Percentiles rank a stretch among this genome's conserved stretches.
These are phyloP conservation scores for Danaus chrysippus DNA, from an alignment of 2,888 invertebrate genomes.

Conservation along the genomic window DNA sequence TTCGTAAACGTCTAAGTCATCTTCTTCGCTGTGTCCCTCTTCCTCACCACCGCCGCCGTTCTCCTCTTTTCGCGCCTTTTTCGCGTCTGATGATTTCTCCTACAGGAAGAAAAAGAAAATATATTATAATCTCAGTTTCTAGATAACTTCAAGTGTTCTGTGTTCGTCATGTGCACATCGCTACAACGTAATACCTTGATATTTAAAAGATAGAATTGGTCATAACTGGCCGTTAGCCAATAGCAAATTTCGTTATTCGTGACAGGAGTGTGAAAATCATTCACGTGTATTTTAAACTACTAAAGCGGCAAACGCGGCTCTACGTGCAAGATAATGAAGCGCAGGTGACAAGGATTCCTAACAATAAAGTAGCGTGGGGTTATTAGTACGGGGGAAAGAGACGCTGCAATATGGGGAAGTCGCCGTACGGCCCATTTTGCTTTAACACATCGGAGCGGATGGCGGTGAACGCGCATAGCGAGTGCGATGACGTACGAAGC, in stretches of 20 bases:
- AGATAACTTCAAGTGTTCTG: conserved; percentile 1
- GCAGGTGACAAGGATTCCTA: conserved; percentile 71
- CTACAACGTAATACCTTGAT: conserved; percentile 28
- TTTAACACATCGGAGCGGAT: conserved; percentile 60
- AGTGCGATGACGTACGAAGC: conserved; percentile 46
- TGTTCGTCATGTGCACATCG: neutral
- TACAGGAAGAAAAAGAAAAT: conserved; percentile 44
- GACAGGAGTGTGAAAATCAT: conserved; percentile 31
- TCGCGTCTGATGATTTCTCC: conserved; percentile 87
- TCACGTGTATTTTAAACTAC: conserved; percentile 32
- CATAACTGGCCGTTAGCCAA: conserved; percentile 60
- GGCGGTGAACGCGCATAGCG: conserved; percentile 67
- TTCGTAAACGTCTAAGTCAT: conserved; percentile 82
- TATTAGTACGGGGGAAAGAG: conserved; percentile 66
- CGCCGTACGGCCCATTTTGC: conserved; percentile 61
- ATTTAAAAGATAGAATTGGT: conserved; percentile 44
- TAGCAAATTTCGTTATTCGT: conserved; percentile 44
- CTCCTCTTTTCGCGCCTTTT: conserved; percentile 89
- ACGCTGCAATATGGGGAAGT: conserved; percentile 50
- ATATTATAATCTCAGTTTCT: conserved; percentile 1
- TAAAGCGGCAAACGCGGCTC: conserved; percentile 45
- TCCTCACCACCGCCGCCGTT: conserved; percentile 83
- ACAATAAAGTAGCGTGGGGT: conserved; percentile 71
- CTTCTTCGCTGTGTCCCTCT: conserved; percentile 81
- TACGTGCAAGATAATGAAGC: conserved; percentile 55